Evolutionary conservation across 2,888 invertebrate species (phyloP), one percentile per base, ranked within the genome.

Genomic region (Apotomis turbidana): DNA sequence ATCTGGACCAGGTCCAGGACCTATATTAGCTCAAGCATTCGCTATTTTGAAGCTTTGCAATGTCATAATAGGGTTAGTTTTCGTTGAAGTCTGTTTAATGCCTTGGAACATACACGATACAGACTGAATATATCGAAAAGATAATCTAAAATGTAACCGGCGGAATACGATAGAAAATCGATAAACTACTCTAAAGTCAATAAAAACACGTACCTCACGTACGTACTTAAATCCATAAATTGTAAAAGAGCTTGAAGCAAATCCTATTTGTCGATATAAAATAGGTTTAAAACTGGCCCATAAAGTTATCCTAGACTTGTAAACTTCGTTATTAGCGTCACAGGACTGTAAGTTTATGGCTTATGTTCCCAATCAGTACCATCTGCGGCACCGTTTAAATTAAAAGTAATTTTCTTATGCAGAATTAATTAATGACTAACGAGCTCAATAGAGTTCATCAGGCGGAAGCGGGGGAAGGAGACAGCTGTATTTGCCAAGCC

Each of bases 341-440:
- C 68, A 68, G 68, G 72, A 72, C 57, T 46, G 54, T 59, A 68
- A 68, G 57, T 68, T 72, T 72, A 68, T 63, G 72, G 59, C 54
- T 68, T 51, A 70, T 66, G 64, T 69, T 70, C 74, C 62, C 71
- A 85, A 84, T 83, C 81, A 80, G 83, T 83, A 82, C 85, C 91
- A 91, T 91, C 91, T 91, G 91, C 88, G 87, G 85, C 86, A 71
- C 87, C 83, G 88, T 90, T 91, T 91, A 91, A 93, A 93, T 92
- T 93, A 92, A 92, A 92, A 92, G 87, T 90, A 91, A 91, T 92
- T 93, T 93, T 92, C 93, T 91, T 93, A 92, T 92, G 93, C 93
- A 91, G 93, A 91, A 92, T 93, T 92, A 93, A 93, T 93, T 92
- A 93, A 93, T 93, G 90, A 92, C 92, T 93, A 93, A 93, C 93